Base-by-base conservation (phyloP, 1,140 invertebrate genomes). In the Cotesia glomerata region DNA sequence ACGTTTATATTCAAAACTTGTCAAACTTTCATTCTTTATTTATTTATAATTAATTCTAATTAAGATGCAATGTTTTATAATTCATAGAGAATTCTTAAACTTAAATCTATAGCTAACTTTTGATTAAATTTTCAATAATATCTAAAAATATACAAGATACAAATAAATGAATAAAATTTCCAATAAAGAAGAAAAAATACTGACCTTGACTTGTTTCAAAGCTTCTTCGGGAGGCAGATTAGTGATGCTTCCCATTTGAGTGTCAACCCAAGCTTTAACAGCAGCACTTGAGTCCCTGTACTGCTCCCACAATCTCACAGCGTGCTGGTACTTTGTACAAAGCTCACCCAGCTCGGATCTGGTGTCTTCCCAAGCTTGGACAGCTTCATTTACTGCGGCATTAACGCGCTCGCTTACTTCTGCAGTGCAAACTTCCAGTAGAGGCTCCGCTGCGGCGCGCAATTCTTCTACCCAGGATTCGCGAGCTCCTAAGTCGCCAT, bases 231-330 rank as follows among this genome's bases (percentile, higher is more conserved):
- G 90, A 63, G 90, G 87, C 70, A 92, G 83, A 75, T 91, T 89
- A 56, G 89, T 89, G 61, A 91, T 87, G 39, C 83, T 86, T 69
- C 89, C 89, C 86, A 92, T 92, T 82, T 92, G 91, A 74, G 90
- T 89, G 78, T 94, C 92, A 49, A 91, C 90, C 88, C 91, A 94
- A 69, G 88, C 89, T 65, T 92, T 90, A 54, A 95, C 90, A 4
- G 90, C 89, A n/a, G 92, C 92, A 45, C 91, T 92, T 1, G 92
- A 91, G 77, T 93, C 92, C 26, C 91, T 88, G 85, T 94, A 95
- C 61, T 91, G 89, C 77, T 91, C 88, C 94, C 94, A 95, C 39
- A 95, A 88, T 35, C 91, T 90, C 58, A 93, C 92, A 3, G 93
- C 93, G 81, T 92, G 86, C 86, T 94, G 91, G 85, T 85, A 92